A percentile compares a stretch with the other conserved stretches of the same genome.
These are phyloP conservation scores for Lytechinus variegatus DNA, from an alignment of 35 echinoderm and acorn worm species.

Conservation along the genomic window DNA sequence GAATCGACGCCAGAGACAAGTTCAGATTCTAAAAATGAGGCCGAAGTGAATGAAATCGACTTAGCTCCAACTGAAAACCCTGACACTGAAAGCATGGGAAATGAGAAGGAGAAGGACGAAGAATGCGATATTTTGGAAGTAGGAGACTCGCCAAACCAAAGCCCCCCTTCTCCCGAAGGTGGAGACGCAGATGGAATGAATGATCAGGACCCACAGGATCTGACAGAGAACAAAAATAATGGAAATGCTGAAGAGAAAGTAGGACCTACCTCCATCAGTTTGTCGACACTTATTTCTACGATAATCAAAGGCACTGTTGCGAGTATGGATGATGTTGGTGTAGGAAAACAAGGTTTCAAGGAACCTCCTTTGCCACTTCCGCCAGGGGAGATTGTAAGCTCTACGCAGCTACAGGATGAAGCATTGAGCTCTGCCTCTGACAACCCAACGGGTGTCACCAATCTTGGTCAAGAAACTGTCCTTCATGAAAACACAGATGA, in stretches of 20 bases:
- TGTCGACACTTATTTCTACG: conserved; percentile 12
- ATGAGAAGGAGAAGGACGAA: neutral
- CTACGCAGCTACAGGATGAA: neutral
- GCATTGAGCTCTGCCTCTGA: neutral
- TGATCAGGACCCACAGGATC: neutral
- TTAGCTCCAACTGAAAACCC: neutral
- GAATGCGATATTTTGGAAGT: neutral
- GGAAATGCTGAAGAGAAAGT: neutral
- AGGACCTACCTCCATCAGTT: neutral
- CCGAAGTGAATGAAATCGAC: neutral
- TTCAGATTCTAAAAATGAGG: neutral
- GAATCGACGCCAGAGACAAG: neutral
- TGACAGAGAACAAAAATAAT: neutral
- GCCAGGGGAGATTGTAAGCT: neutral
- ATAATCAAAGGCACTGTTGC: conserved; percentile 24
- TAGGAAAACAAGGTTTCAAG: neutral
- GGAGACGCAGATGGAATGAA: neutral
- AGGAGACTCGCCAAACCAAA: neutral
- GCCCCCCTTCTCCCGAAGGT: neutral
- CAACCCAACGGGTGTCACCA: neutral
- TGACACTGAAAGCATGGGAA: neutral
- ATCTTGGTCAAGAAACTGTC: neutral
- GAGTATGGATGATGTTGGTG: neutral
- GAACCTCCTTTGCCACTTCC: neutral
- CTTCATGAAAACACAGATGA: neutral